A percentile compares a stretch with the other conserved stretches of the same genome.
phyloP scores from a whole-genome alignment of 2,797 vertebrate species.

The Brotula barbata region DNA sequence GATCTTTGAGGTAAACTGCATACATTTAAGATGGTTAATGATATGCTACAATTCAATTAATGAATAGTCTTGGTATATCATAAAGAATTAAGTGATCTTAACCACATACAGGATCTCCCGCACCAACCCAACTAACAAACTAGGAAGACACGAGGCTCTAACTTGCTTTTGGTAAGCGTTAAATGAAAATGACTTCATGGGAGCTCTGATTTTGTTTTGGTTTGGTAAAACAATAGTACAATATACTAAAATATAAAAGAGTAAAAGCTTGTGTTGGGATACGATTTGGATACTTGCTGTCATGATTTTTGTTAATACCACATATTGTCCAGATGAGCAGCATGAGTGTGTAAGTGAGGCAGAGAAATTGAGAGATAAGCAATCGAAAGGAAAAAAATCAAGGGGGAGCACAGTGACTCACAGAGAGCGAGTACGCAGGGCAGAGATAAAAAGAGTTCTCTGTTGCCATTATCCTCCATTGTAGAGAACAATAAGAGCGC shows the following conservation, averaged over 20 bases:
- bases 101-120: no score
- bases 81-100: no score
- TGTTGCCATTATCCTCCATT: slow-evolving; percentile 50
- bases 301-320: slow-evolving; percentile 55
- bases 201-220: neutral
- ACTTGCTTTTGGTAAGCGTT: no score
- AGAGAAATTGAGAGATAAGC: slow-evolving; percentile 8
- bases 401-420: slow-evolving; percentile 19
- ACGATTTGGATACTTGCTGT: slow-evolving; percentile 55
- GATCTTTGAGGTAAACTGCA: no score
- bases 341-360: neutral
- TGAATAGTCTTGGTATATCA: no score
- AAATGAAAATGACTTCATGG: slow-evolving; percentile 32
- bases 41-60: no score
- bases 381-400: slow-evolving; percentile 33
- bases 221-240: no score
- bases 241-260: no score
- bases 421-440: slow-evolving; percentile 39
- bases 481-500: slow-evolving; percentile 30
- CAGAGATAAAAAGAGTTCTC: slow-evolving; percentile 41
- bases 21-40: no score
- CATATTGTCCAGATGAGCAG: neutral
- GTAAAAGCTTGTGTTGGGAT: no score
- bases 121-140: no score
- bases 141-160: no score